Evolutionary conservation across 2,888 invertebrate species (phyloP).

Genomic region (Paralinhomoeus sp.): DNA sequence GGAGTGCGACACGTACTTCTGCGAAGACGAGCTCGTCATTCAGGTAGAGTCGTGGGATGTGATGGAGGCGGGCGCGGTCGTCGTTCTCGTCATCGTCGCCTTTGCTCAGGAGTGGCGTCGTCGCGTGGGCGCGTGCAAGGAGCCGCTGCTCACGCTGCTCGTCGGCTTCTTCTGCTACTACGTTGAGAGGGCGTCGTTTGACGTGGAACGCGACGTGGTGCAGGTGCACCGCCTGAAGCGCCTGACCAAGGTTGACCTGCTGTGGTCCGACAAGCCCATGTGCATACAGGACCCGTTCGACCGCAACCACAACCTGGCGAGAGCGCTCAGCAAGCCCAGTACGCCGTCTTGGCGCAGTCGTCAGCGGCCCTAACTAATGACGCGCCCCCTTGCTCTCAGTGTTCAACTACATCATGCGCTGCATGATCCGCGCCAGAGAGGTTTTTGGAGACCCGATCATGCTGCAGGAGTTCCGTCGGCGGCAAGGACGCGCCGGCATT

Average conservation of each 20-base stretch:
- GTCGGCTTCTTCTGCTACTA: constrained; percentile 32
- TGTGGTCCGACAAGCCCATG: constrained; percentile 35
- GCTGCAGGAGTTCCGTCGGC: too few species aligned
- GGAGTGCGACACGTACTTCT: constrained; percentile 37
- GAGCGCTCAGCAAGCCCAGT: constrained; percentile 35
- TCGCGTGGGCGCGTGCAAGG: neutral
- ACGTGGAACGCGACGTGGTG: constrained; percentile 6
- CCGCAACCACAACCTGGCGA: constrained; percentile 36
- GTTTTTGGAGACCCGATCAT: constrained; percentile 25
- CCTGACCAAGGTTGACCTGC: constrained; percentile 33
- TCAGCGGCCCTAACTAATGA: neutral
- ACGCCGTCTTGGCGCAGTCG: constrained; percentile 15
- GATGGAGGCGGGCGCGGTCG: too few species aligned
- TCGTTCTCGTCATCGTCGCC: too few species aligned
- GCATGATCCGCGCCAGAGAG: constrained; percentile 26
- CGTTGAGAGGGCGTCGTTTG: constrained; percentile 25
- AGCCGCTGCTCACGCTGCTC: constrained; percentile 6
- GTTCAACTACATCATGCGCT: constrained; percentile 30
- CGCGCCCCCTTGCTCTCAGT: constrained; percentile 24
- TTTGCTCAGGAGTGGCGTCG: neutral
- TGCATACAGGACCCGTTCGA: constrained; percentile 42
- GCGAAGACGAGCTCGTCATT: constrained; percentile 22
- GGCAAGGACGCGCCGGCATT: too few species aligned
- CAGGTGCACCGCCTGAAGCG: constrained; percentile 1
- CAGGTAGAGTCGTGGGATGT: too few species aligned